Base-by-base conservation (phyloP, 2,113 vertebrate species). In the Numenius arquata region DNA sequence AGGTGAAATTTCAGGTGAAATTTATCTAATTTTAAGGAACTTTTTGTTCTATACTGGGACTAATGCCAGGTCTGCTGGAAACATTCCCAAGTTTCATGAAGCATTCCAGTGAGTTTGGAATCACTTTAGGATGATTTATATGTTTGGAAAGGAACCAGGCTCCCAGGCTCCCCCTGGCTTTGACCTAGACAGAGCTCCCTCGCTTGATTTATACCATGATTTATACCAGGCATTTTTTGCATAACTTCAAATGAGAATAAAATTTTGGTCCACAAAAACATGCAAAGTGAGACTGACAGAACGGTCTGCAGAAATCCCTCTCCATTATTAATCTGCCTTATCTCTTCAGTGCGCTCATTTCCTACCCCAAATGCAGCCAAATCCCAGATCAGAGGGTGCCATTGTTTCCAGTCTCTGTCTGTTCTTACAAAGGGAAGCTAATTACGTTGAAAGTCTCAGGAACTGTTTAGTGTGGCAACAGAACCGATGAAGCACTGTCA, bases 101-200 rank as follows among this genome's bases (percentile, higher is more conserved):
- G 71, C 90, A 70, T 89, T 90, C 91, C 95, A 79, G 77, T 0
- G 15, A 92, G 71, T 89, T 45, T 96, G 94, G 91, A 94, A 89
- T 85, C 90, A 76, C 94, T 96, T 95, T 79, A 95, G 89, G 81
- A 88, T 96, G 96, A 95, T 96, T 96, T 96, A 95, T 95, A 50
- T 43, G 58, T 89, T 91, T 96, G 96, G 95, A 93, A 52, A 82
- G 71, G 13, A 86, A 89, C 84, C 95, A 92, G 89, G 43, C 90
- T 96, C 75, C 88, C 85, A 47, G 72, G 73, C 84, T 97, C 83
- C 90, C 91, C 73, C 96, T 88, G 94, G 90, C 78, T 97, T 38
- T 95, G 94, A 95, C 96, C 95, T 36, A 22, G 86, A 86, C 92
- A 53, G 55, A 50, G 66, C 66, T 82, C 86, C 59, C 27, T 58